phyloP scores from a whole-genome alignment of 2,113 vertebrate species.

The Trachemys scripta region DNA sequence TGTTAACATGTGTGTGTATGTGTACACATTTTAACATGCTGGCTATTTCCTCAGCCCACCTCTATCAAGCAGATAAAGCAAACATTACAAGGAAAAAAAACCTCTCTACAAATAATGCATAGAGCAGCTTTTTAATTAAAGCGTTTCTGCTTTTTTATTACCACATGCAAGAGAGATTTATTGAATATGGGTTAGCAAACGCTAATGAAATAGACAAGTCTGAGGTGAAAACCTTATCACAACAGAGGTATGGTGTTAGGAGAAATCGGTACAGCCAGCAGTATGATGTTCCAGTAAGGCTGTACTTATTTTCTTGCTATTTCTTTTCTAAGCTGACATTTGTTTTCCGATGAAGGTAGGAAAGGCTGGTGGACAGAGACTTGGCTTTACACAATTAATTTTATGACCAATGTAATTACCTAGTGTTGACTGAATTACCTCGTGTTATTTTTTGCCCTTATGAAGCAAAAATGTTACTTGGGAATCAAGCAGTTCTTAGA shows the following conservation, averaged over 20 bases:
- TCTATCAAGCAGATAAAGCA: neutral
- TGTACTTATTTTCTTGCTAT: conserved; percentile 8
- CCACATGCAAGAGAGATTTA: neutral
- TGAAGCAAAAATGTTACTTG: neutral
- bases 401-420: neutral
- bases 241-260: neutral
- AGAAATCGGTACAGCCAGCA: conserved; percentile 14
- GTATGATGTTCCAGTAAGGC: neutral
- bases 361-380: neutral
- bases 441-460: neutral
- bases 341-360: neutral
- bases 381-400: neutral
- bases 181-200: neutral
- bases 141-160: neutral
- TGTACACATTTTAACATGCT: neutral
- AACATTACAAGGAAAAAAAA: neutral
- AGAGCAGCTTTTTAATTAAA: neutral
- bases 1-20: neutral
- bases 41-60: neutral
- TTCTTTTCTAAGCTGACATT: neutral
- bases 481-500: neutral
- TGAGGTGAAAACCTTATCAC: neutral
- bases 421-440: neutral
- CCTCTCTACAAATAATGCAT: neutral
- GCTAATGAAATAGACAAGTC: conserved; percentile 17